These are phyloP conservation scores for Drosophila mercatorum DNA, from an alignment of 2,888 invertebrate genomes.

Conservation along the genomic window DNA sequence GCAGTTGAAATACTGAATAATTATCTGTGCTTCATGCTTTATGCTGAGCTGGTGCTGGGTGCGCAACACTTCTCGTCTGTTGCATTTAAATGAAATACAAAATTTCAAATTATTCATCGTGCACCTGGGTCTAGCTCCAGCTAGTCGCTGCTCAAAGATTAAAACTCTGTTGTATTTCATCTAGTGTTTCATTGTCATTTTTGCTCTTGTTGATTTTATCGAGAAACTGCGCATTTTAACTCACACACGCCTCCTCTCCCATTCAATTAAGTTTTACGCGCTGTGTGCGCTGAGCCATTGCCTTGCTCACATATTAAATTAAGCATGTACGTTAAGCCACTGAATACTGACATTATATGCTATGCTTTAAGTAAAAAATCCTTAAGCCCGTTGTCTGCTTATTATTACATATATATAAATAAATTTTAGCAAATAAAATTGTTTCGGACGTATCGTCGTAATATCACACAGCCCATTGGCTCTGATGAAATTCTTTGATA, in stretches of 20 bases:
- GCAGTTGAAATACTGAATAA: background rate
- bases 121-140: slow-evolving; percentile 1
- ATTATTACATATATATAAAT: slow-evolving; percentile 1
- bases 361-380: slow-evolving; percentile 53
- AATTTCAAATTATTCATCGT: background rate
- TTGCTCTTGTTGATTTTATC: slow-evolving; percentile 2
- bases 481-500: background rate
- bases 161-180: slow-evolving; percentile 50
- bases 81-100: slow-evolving; percentile 13
- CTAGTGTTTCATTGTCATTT: slow-evolving; percentile 47
- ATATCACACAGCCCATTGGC: background rate
- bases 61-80: background rate
- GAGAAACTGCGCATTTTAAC: slow-evolving; percentile 30
- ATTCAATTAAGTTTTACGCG: background rate
- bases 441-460: background rate
- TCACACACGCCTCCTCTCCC: background rate
- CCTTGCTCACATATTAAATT: background rate
- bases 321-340: background rate
- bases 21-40: background rate
- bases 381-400: slow-evolving; percentile 24
- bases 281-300: background rate
- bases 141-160: background rate
- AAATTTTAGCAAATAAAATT: background rate
- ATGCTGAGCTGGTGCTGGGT: background rate
- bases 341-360: background rate